Evolutionary conservation across 2,888 invertebrate genomes (phyloP), one percentile per base, ranked within the genome.

Genomic region (Macrosiphum euphorbiae): DNA sequence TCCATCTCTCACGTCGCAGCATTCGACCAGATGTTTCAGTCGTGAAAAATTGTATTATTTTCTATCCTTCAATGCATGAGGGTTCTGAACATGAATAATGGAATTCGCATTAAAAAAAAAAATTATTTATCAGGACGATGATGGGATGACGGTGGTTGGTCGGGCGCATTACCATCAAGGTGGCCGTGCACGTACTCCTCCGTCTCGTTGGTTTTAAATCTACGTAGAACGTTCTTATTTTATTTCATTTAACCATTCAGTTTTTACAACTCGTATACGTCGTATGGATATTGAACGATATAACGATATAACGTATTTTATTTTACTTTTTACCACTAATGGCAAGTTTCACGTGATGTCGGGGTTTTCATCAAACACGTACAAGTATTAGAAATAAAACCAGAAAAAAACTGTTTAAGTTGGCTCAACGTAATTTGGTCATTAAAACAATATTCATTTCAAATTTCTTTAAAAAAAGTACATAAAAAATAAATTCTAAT

Each of bases 11-110:
- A 5, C 85, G 44, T 47, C 86, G 0, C 4, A 24, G 16, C 44
- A n/a, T 55, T 55, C 52, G 35, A 52, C 50, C 91, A 85, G 91
- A 87, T 87, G 92, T 92, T 88, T 50, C n/a, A 41, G 61, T 35
- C 67, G 26, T 88, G 47, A 88, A 88, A 50, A 91, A 91, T 91
- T 58, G 85, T 24, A 58, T 47, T 86, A 58, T 86, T 86, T 52
- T 3, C 84, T 24, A 24, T 85, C 24, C 44, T 16, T 10, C 16
- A 88, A n/a, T 55, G 52, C 20, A 61, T 10, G 89, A 5, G 16
- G 61, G 67, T 10, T n/a, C 50, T 24, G 47, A 67, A 90, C 90
- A 50, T 78, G 91, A 84, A 84, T 91, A 84, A 84, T 84, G 78
- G 16, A 84, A 91, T 91, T 55, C 35, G 26, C 35, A 26, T 78